Percentiles rank a stretch among this genome's conserved stretches.
Evolutionary conservation across 2,113 vertebrate genomes (phyloP).

Genomic region (Pandion haliaetus): DNA sequence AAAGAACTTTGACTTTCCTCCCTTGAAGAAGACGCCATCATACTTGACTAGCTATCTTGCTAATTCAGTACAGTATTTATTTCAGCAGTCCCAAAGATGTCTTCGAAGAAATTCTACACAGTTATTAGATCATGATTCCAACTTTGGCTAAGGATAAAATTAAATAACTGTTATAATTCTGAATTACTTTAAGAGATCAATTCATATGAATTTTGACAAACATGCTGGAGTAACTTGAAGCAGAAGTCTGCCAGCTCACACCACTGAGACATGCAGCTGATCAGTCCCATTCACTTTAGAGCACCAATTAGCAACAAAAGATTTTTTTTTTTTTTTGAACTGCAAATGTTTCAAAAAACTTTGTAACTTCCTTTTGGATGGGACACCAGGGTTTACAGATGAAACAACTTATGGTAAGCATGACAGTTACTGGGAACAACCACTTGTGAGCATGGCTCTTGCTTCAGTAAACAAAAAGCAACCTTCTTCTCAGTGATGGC

Average conservation of each 20-base stretch:
- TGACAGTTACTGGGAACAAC: not conserved
- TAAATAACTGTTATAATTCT: not conserved
- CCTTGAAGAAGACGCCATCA: not conserved
- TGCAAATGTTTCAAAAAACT: not conserved
- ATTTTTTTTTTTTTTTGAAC: not conserved
- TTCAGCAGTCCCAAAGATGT: not conserved
- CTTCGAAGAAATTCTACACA: not conserved
- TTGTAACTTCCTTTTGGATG: not conserved
- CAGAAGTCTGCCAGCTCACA: not conserved
- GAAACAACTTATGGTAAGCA: not conserved
- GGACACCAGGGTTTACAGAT: not conserved
- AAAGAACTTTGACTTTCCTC: not conserved
- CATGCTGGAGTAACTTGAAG: not conserved
- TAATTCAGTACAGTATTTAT: not conserved
- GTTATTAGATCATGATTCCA: not conserved
- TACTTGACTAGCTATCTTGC: not conserved
- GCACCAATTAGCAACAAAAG: not conserved
- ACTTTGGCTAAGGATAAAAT: not conserved
- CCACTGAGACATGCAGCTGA: not conserved
- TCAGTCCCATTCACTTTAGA: not conserved
- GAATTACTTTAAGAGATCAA: not conserved
- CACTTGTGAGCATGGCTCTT: fast-evolving
- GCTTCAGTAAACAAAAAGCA: not conserved
- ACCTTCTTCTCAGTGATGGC: not conserved
- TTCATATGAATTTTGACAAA: not conserved